Base-by-base conservation (phyloP, 2,113 vertebrate species). In the Syngnathus typhle region DNA sequence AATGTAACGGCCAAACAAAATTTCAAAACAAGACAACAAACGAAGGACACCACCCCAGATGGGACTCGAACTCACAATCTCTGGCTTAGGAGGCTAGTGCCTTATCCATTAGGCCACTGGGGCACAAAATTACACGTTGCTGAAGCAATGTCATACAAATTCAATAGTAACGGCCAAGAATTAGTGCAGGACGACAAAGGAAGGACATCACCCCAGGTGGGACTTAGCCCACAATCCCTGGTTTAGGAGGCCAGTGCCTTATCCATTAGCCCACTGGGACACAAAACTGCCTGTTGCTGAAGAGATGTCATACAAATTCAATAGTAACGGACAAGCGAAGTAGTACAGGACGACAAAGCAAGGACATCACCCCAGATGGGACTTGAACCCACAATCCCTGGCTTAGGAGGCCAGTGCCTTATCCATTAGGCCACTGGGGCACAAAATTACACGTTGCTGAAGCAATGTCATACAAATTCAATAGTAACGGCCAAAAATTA, bases 251-350 rank as follows among this genome's bases (percentile, higher is more conserved):
- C 89, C 90, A 91, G 89, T 91, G 89, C 90, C 91, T 92, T 91
- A 91, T 92, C 90, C 90, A 90, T 91, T 92, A 91, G 91, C 90
- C 90, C 90, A 92, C 91, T 92, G 91, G 90, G 91, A 90, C 89
- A 43, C 41, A 43, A 0, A 11, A 12, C 2, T 43, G 27, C 27
- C 1, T 27, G 1, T 2, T 27, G 27, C 2, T 27, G 27, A 1
- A 3, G 0, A 43, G 6, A 43, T 43, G 12, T 27, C 27, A 27
- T 27, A 27, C 27, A 27, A 27, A 27, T 27, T 27, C 2, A 27
- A 32, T 32, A 32, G 27, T 32, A 32, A 32, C 27, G 27, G 27
- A 2, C 3, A 3, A 32, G 0, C 27, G 3, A 32, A 32, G 1
- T 23, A 32, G 39, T 7, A 41, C 7, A 41, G 9, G 8, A 7